Conservation (phyloP, 2,797 vertebrate genomes). For the Sebastes itinus region DNA sequence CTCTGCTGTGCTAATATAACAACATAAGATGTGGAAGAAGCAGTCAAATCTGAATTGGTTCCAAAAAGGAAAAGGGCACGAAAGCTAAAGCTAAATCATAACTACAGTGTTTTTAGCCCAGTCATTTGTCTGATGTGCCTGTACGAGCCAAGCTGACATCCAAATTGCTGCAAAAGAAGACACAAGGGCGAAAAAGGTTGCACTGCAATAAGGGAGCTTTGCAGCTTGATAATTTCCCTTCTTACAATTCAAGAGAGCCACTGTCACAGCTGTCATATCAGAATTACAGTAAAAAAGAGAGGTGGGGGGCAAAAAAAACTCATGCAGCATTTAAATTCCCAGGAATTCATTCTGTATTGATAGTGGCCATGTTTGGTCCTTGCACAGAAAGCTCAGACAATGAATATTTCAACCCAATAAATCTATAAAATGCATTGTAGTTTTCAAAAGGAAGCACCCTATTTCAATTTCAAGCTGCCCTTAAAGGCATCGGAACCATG, state of each 20-base stretch:
- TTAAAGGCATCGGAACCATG: background rate
- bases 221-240: background rate
- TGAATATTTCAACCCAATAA: background rate
- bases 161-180: conserved; percentile 2
- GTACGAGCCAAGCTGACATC: background rate
- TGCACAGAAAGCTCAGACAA: background rate
- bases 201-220: background rate
- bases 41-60: background rate
- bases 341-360: background rate
- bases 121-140: background rate
- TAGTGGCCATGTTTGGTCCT: background rate
- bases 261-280: background rate
- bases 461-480: background rate
- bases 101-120: background rate
- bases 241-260: conserved; percentile 12
- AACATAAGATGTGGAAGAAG: background rate
- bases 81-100: background rate
- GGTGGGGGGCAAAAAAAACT: background rate
- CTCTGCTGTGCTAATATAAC: background rate
- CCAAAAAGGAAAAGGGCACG: background rate
- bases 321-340: background rate
- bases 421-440: background rate
- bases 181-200: background rate
- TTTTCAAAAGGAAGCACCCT: background rate
- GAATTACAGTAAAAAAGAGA: background rate